These are phyloP conservation scores for Falco columbarius DNA, from an alignment of 2,797 vertebrate species.

Conservation along the genomic window DNA sequence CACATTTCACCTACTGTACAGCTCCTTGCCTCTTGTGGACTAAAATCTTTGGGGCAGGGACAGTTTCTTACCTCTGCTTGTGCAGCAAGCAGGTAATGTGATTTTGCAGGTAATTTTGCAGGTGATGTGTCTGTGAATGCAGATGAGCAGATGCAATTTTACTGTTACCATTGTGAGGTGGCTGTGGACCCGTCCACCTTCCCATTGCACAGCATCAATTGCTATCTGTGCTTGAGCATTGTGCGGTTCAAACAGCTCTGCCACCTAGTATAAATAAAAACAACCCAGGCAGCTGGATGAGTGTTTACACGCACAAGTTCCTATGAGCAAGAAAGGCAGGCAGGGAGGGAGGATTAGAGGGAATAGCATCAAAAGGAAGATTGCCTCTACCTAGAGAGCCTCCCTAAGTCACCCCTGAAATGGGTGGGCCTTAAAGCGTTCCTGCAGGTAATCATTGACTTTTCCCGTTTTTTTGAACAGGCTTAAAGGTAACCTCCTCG, in stretches of 20 bases:
- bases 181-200: neutral
- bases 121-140: neutral
- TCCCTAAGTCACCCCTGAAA: neutral
- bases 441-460: neutral
- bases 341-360: neutral
- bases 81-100: neutral
- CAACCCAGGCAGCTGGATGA: neutral
- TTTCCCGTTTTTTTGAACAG: neutral
- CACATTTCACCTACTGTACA: neutral
- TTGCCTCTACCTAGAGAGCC: neutral
- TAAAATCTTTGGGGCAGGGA: neutral
- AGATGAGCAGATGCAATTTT: neutral
- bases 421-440: neutral
- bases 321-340: neutral
- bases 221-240: fast-evolving
- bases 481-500: neutral
- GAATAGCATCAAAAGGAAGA: neutral
- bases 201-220: fast-evolving
- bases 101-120: neutral
- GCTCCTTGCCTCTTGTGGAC: neutral
- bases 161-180: fast-evolving
- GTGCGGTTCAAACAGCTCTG: neutral
- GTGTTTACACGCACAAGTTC: neutral
- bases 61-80: neutral
- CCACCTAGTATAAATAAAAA: neutral